A percentile compares a stretch with the other conserved stretches of the same genome.
Conservation (phyloP, 2,113 vertebrate species). For the Empidonax traillii region DNA sequence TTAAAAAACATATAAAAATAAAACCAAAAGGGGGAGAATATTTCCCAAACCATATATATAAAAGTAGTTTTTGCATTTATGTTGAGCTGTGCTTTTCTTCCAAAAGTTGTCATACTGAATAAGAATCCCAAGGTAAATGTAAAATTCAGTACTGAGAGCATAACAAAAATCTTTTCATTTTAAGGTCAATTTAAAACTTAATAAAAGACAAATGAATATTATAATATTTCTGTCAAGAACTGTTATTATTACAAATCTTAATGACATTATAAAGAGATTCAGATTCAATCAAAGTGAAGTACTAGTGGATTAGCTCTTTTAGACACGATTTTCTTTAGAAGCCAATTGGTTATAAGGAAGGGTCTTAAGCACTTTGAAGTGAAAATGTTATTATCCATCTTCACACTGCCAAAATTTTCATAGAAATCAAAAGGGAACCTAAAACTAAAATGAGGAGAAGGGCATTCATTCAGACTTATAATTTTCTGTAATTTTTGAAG, state of each 20-base stretch:
- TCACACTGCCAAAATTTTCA: neutral
- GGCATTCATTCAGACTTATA: neutral
- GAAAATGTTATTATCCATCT: neutral
- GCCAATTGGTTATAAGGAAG: constrained; percentile 7
- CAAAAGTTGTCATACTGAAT: neutral
- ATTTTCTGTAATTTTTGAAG: neutral
- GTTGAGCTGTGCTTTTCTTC: neutral
- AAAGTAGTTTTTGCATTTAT: neutral
- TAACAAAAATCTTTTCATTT: constrained; percentile 39
- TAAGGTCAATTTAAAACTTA: constrained; percentile 61
- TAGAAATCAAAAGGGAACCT: neutral
- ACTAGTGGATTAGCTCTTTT: constrained; percentile 7
- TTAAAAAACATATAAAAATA: neutral
- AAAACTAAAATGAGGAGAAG: neutral
- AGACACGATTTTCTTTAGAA: constrained; percentile 22
- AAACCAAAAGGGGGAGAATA: rapidly evolving
- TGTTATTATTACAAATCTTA: constrained; percentile 54
- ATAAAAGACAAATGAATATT: constrained; percentile 58
- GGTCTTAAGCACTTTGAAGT: neutral
- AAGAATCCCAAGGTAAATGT: neutral
- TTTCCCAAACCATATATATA: neutral
- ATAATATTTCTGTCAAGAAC: constrained; percentile 40
- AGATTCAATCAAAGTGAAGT: constrained; percentile 50
- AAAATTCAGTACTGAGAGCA: neutral
- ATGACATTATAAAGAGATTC: constrained; percentile 40